Evolutionary conservation across 2,113 vertebrate genomes (phyloP).

Genomic region (Odocoileus hemionus): DNA sequence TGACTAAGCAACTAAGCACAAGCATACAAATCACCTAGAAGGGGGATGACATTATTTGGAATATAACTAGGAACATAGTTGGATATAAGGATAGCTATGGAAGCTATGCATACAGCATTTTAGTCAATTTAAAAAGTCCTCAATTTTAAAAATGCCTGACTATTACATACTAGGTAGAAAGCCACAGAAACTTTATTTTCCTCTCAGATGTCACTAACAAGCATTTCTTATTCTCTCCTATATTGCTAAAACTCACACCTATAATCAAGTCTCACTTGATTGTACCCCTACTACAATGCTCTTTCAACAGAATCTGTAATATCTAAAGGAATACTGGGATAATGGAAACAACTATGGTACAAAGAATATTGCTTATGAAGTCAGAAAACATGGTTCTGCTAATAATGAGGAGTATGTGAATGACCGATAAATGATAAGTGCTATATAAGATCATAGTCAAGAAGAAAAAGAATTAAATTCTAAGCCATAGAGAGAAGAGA

Average conservation of each 20-base stretch:
- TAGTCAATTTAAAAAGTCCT: neutral
- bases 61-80: neutral
- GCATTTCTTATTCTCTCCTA: neutral
- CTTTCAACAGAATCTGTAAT: conserved; percentile 12
- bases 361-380: neutral
- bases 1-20: neutral
- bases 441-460: neutral
- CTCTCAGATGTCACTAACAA: neutral
- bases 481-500: neutral
- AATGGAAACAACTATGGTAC: neutral
- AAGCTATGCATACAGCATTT: neutral
- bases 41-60: neutral
- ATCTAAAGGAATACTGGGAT: neutral
- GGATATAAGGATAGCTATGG: neutral
- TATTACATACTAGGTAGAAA: neutral
- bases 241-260: conserved; percentile 10
- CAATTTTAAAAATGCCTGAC: neutral
- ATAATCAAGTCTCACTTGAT: neutral
- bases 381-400: conserved; percentile 6
- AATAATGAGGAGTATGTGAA: conserved; percentile 22
- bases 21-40: neutral
- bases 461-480: neutral
- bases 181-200: conserved; percentile 14
- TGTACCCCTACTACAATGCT: neutral
- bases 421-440: neutral